Evolutionary conservation across 2,888 invertebrate species (phyloP).

Genomic region (Linnaemya tessellans): DNA sequence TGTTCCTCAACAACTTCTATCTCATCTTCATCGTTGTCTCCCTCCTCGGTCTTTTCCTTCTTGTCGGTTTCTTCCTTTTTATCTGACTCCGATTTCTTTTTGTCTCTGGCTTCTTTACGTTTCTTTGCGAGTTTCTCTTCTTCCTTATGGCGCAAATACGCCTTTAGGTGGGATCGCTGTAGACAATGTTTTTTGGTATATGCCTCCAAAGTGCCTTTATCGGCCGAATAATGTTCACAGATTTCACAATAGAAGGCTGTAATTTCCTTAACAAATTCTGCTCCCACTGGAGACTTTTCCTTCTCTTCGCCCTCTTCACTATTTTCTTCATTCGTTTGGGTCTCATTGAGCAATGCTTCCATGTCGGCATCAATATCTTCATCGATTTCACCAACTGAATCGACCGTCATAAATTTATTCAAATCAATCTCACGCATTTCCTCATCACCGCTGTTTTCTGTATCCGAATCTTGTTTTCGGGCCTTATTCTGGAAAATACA

Average conservation of each 20-base stretch:
- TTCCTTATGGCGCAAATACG: slow-evolving; percentile 90
- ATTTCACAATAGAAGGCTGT: slow-evolving; percentile 92
- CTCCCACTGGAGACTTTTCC: slow-evolving; percentile 89
- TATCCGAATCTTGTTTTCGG: slow-evolving; percentile 84
- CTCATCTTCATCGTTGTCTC: slow-evolving; percentile 86
- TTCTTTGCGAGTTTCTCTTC: slow-evolving; percentile 87
- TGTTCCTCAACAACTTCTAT: slow-evolving; percentile 82
- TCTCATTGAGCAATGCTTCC: slow-evolving; percentile 84
- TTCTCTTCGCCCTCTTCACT: slow-evolving; percentile 85
- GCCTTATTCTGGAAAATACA: slow-evolving; percentile 85
- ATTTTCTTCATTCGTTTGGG: slow-evolving; percentile 85
- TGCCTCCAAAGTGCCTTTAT: slow-evolving; percentile 85
- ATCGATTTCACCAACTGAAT: slow-evolving; percentile 93
- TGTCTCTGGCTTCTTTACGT: slow-evolving; percentile 82
- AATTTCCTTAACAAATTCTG: slow-evolving; percentile 90
- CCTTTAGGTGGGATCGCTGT: slow-evolving; percentile 89
- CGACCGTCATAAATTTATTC: slow-evolving; percentile 94
- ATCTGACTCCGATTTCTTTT: slow-evolving; percentile 77
- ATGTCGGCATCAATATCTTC: slow-evolving; percentile 84
- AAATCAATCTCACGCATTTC: slow-evolving; percentile 89
- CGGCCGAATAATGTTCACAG: slow-evolving; percentile 89
- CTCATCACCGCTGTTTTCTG: slow-evolving; percentile 87
- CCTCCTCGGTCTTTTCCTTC: slow-evolving; percentile 85
- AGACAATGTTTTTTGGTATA: slow-evolving; percentile 89
- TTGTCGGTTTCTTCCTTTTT: slow-evolving; percentile 78